phyloP scores from a whole-genome alignment of 2,113 vertebrate species.

The Odontophorus gujanensis region DNA sequence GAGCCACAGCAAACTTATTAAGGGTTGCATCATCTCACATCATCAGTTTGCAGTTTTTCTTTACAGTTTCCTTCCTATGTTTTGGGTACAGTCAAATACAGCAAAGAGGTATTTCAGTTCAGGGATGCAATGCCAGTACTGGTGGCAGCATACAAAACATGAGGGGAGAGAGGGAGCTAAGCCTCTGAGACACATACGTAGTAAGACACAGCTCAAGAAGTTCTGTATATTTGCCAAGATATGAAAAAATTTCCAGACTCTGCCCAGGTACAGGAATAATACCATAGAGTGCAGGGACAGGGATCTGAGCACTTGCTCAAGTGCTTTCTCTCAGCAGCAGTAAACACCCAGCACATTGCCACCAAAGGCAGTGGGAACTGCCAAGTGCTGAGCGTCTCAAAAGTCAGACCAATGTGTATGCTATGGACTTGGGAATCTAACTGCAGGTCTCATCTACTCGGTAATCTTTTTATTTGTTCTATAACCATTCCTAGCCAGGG shows the following conservation, averaged over 20 bases:
- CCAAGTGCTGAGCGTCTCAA: not conserved
- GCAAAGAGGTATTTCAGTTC: not conserved
- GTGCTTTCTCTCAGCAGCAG: rapidly evolving
- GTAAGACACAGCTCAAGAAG: not conserved
- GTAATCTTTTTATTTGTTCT: not conserved
- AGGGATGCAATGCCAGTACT: not conserved
- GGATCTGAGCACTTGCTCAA: not conserved
- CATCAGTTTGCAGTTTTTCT: not conserved
- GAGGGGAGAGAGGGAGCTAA: not conserved
- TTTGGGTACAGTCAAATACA: not conserved
- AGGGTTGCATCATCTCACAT: not conserved
- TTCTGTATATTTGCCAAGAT: not conserved
- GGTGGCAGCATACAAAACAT: not conserved
- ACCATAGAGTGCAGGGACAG: rapidly evolving
- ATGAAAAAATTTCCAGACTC: not conserved
- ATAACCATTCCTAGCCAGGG: not conserved
- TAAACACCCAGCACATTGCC: not conserved
- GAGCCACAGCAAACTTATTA: not conserved
- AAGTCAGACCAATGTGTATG: not conserved
- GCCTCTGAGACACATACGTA: not conserved
- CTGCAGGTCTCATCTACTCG: not conserved
- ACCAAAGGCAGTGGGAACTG: not conserved
- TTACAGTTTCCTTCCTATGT: not conserved
- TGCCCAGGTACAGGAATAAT: not conserved
- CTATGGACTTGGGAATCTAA: not conserved